Base-by-base conservation (phyloP, 2,888 invertebrate species). In the Acronicta aceris region DNA sequence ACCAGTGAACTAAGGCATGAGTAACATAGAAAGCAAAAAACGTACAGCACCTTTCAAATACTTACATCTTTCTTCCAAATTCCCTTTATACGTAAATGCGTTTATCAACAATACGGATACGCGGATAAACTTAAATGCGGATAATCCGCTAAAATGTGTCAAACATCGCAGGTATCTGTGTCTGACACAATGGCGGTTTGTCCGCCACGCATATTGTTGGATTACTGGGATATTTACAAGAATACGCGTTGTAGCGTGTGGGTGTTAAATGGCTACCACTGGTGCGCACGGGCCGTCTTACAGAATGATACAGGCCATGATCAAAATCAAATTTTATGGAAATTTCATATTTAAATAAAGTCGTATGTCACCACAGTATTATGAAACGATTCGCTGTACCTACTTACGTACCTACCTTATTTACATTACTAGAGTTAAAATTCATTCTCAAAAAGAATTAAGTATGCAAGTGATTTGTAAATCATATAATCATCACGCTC, bases 91-190 rank as follows among this genome's bases (percentile, higher is more conserved):
- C 55, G 58, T 49, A 77, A 79, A 77, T 58, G 62, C 68, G 68
- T 71, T 77, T 65, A 67, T 47, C 57, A 65, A 74, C 71, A 73
- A 63, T 60, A 50, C 42, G 30, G 38, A 48, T 52, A 40, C 63
- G 51, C 59, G 49, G 74, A 71, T 77, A 56, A 68, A 65, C 64
- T 65, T 78, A 69, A 77, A 79, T 71, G 52, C 66, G 57, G 82
- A 80, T 80, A 71, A 80, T 76, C 80, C 67, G 38, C 38, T 58
- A 58, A 74, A 75, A 78, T 74, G 76, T 82, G 82, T 75, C 79
- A 84, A 73, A 68, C 69, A 70, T 63, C 59, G 71, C 74, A 71
- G 72, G 74, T 81, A 76, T 81, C 76, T 68, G 66, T 81, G 73
- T 60, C 69, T 43, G 17, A 42, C 48, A 76, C 69, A 79, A 76